These are phyloP conservation scores for Trypoxylus dichotomus DNA, from an alignment of 1,140 invertebrate species.

Conservation along the genomic window DNA sequence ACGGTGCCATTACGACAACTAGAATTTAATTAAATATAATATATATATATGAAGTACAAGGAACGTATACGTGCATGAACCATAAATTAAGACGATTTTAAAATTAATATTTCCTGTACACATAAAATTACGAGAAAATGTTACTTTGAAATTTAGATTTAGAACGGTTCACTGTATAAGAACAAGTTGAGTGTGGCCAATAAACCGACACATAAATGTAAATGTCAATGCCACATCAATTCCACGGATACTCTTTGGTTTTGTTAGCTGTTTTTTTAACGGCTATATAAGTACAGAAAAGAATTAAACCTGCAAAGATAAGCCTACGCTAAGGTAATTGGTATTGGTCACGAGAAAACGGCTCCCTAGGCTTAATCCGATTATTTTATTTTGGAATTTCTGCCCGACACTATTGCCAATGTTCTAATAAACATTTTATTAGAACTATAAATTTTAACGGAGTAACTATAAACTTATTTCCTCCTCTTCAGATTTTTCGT, in stretches of 20 bases:
- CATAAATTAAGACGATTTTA: slow-evolving; percentile 21
- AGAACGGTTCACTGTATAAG: slow-evolving; percentile 8
- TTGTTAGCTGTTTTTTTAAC: not conserved
- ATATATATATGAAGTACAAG: not conserved
- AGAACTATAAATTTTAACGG: not conserved
- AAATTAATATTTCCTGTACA: slow-evolving; percentile 26
- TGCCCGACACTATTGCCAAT: not conserved
- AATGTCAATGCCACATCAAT: slow-evolving; percentile 24
- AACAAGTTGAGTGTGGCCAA: slow-evolving; percentile 14
- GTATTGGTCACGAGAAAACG: not conserved
- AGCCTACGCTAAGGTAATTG: slow-evolving; percentile 10
- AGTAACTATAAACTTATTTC: not conserved
- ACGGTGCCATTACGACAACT: not conserved
- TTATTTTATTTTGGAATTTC: slow-evolving; percentile 14
- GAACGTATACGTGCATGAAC: not conserved
- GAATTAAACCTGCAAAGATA: not conserved
- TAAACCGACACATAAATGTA: slow-evolving; percentile 24
- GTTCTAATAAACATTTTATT: slow-evolving; percentile 12
- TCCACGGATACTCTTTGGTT: not conserved
- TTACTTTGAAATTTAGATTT: slow-evolving; percentile 25
- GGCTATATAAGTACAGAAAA: slow-evolving; percentile 1
- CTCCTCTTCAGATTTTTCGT: not conserved
- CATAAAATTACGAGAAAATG: slow-evolving; percentile 25
- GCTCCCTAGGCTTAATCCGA: not conserved
- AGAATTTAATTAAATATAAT: slow-evolving; percentile 16